A percentile compares a stretch with the other conserved stretches of the same genome.
Evolutionary conservation across 2,113 vertebrate species (phyloP).

Genomic region (Bufo bufo): DNA sequence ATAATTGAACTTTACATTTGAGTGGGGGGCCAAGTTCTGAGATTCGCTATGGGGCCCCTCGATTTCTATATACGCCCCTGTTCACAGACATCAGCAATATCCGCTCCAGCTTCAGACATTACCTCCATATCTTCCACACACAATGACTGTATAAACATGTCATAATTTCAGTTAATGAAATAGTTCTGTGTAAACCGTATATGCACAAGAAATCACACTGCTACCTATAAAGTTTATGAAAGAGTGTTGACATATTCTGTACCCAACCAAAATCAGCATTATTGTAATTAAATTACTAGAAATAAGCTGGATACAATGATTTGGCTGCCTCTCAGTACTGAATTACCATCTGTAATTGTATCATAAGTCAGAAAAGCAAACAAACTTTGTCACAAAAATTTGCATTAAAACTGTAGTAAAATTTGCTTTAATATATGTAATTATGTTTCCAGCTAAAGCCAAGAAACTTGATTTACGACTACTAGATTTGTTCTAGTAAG

Average conservation of each 20-base stretch:
- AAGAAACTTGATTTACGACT: not conserved
- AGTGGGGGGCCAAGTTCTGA: no score
- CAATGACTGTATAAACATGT: not conserved
- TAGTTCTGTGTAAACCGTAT: not conserved
- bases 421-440: not conserved
- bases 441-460: not conserved
- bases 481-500: not conserved
- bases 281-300: not conserved
- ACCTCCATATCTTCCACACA: not conserved
- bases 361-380: not conserved
- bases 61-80: no score
- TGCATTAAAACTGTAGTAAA: not conserved
- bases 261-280: not conserved
- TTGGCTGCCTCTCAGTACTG: not conserved
- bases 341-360: not conserved
- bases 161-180: not conserved
- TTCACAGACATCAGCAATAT: not conserved
- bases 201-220: not conserved
- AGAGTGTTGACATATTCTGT: not conserved
- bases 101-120: no score
- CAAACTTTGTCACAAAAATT: not conserved
- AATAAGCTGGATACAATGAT: not conserved
- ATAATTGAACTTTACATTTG: no score
- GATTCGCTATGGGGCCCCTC: no score
- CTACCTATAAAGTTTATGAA: slow-evolving; percentile 4